These are phyloP conservation scores for Jordanella pulchra DNA, from an alignment of 2,797 vertebrate genomes.

Conservation along the genomic window DNA sequence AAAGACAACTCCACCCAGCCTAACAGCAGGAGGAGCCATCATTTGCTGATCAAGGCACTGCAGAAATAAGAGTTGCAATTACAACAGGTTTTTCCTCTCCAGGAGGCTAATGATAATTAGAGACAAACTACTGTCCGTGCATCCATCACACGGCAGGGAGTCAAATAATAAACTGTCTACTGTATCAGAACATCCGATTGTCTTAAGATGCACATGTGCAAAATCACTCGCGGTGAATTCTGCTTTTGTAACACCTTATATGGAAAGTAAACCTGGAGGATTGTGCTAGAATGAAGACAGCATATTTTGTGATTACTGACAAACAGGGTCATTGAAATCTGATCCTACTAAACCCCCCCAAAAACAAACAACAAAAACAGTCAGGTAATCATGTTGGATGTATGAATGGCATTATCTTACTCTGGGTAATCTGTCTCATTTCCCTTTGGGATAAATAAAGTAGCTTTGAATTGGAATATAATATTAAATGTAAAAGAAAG, in stretches of 20 bases:
- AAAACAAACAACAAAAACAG: slow-evolving; percentile 16
- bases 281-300: slow-evolving; percentile 39
- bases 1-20: slow-evolving; percentile 31
- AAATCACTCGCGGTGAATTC: slow-evolving; percentile 26
- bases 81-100: slow-evolving; percentile 56
- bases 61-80: slow-evolving; percentile 59
- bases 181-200: slow-evolving; percentile 17
- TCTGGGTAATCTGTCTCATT: neutral
- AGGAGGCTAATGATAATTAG: slow-evolving; percentile 71
- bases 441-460: no score
- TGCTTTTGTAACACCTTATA: slow-evolving; percentile 9
- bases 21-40: slow-evolving; percentile 54
- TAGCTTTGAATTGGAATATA: no score
- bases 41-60: slow-evolving; percentile 55
- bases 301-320: slow-evolving; percentile 39
- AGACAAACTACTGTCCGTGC: slow-evolving; percentile 58
- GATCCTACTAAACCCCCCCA: slow-evolving; percentile 32
- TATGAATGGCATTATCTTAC: slow-evolving; percentile 11
- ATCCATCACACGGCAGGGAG: slow-evolving; percentile 70
- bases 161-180: slow-evolving; percentile 27
- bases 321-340: slow-evolving; percentile 8
- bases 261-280: slow-evolving; percentile 17
- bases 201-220: slow-evolving; percentile 20
- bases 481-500: no score
- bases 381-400: slow-evolving; percentile 30